Conservation (phyloP, 2,113 vertebrate genomes). For the Perca fluviatilis region DNA sequence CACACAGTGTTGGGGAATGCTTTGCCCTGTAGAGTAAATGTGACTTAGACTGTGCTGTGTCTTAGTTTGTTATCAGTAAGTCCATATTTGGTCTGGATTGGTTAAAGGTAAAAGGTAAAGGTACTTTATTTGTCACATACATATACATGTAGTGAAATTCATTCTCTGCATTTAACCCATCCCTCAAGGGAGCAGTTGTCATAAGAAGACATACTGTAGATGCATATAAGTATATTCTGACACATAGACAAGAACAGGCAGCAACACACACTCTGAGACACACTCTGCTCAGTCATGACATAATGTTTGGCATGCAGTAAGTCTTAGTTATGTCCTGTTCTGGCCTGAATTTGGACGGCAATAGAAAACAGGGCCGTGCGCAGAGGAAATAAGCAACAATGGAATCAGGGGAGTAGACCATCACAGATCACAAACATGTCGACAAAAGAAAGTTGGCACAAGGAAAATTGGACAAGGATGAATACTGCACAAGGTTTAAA, state of each 20-base stretch:
- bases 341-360: conserved; percentile 74
- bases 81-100: conserved; percentile 52
- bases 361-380: conserved; percentile 65
- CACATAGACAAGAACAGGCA: conserved; percentile 46
- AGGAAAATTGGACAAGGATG: conserved; percentile 16
- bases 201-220: conserved; percentile 23
- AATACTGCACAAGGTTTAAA: neutral
- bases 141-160: no score
- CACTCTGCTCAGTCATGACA: conserved; percentile 72
- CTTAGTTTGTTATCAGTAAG: conserved; percentile 49
- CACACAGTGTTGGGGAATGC: conserved; percentile 1
- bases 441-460: conserved; percentile 47
- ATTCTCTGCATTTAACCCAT: no score
- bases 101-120: no score
- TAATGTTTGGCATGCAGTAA: conserved; percentile 77
- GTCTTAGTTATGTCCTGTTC: conserved; percentile 77
- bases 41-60: neutral
- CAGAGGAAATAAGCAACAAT: conserved; percentile 75
- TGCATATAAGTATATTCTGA: conserved; percentile 24
- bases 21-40: conserved; percentile 10
- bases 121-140: no score
- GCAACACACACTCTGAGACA: conserved; percentile 31
- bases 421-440: conserved; percentile 60
- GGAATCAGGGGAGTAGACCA: conserved; percentile 66
- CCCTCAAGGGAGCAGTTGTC: no score